phyloP scores from a whole-genome alignment of 2,113 vertebrate genomes.

The Taurulus bubalis region DNA sequence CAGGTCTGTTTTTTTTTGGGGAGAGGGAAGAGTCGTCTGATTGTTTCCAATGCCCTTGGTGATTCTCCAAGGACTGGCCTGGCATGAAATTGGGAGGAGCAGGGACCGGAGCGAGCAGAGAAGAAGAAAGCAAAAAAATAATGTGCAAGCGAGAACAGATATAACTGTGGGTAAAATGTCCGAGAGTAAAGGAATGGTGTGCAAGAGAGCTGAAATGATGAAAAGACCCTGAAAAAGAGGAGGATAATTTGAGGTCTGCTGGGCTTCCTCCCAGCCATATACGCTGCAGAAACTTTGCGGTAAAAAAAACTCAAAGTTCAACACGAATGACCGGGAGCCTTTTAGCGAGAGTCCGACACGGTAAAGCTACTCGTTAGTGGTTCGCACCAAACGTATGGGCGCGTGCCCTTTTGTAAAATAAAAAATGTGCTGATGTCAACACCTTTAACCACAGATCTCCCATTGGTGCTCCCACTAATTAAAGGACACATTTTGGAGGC shows the following conservation, averaged over 20 bases:
- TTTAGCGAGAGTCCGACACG: conserved; percentile 56
- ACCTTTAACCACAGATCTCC: background rate
- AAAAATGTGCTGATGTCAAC: conserved; percentile 36
- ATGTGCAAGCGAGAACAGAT: conserved; percentile 75
- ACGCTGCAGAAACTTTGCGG: conserved; percentile 62
- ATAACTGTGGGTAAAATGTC: conserved; percentile 78
- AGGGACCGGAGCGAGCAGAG: conserved; percentile 59
- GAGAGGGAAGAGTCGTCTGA: conserved; percentile 62
- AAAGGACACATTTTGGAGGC: background rate
- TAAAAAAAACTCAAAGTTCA: conserved; percentile 51
- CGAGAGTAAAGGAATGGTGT: conserved; percentile 74
- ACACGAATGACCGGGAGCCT: conserved; percentile 65
- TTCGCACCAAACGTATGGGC: conserved; percentile 37
- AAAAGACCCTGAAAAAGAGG: conserved; percentile 71
- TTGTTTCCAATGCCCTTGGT: conserved; percentile 78
- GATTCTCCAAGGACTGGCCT: conserved; percentile 79
- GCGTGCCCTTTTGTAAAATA: background rate
- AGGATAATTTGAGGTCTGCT: conserved; percentile 74
- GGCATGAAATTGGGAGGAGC: conserved; percentile 80
- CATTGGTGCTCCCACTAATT: background rate
- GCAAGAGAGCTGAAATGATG: conserved; percentile 75
- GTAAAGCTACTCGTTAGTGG: conserved; percentile 66
- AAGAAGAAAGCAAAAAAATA: conserved; percentile 76
- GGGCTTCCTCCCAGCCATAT: conserved; percentile 66
- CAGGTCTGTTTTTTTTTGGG: conserved; percentile 38